phyloP scores from a whole-genome alignment of 2,888 invertebrate species.

The Busseola fusca region DNA sequence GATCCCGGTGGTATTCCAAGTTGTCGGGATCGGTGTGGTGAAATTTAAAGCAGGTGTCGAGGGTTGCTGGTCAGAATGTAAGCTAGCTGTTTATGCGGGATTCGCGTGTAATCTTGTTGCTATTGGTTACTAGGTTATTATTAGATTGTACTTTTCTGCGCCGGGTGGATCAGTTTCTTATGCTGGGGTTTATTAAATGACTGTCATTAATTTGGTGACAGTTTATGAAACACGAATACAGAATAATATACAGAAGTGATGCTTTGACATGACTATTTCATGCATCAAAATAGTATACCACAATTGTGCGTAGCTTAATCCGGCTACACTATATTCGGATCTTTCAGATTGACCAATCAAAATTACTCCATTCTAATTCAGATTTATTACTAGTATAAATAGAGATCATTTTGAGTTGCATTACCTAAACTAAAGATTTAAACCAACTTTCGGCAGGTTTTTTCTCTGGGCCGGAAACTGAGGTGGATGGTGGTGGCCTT shows the following conservation, averaged over 20 bases:
- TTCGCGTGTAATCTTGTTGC: not conserved
- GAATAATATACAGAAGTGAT: not conserved
- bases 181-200: no score
- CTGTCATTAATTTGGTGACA: no score
- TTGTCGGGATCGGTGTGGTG: slow-evolving; percentile 33
- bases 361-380: no score
- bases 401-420: not conserved
- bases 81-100: not conserved
- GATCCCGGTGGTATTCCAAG: slow-evolving; percentile 52
- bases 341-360: not conserved
- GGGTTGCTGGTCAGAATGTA: slow-evolving; percentile 1
- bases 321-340: not conserved
- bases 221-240: not conserved
- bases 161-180: not conserved
- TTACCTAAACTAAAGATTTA: not conserved
- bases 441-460: not conserved
- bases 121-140: not conserved
- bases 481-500: not conserved
- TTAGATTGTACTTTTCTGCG: no score
- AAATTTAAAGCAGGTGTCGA: slow-evolving; percentile 46
- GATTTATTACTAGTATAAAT: no score
- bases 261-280: not conserved
- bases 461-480: not conserved
- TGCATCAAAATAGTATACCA: no score
- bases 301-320: not conserved